Evolutionary conservation across 30 jellyfish, hydroid and myxozoan genomes (phyloP).

Genomic region (Pelagia noctiluca): DNA sequence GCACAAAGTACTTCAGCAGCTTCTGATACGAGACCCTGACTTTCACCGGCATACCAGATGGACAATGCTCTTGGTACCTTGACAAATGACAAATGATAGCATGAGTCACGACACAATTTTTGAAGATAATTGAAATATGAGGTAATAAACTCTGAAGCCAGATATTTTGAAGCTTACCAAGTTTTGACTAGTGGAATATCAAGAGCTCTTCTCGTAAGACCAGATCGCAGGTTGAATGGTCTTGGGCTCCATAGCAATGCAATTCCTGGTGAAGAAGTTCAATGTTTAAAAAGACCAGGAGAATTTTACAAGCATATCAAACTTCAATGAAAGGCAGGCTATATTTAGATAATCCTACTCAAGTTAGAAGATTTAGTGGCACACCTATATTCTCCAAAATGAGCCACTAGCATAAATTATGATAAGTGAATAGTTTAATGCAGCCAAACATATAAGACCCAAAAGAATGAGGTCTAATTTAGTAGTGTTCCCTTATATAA

Average conservation of each 20-base stretch:
- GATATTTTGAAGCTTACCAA: constrained; percentile 59
- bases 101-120: background rate
- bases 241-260: constrained; percentile 98
- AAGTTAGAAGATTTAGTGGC: too few relatives aligned
- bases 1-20: constrained; percentile 91
- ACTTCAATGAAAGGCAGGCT: too few relatives aligned
- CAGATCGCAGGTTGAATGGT: constrained; percentile 94
- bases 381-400: too few relatives aligned
- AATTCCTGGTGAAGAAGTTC: constrained; percentile 75
- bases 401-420: too few relatives aligned
- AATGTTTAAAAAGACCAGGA: constrained; percentile 10
- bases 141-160: constrained; percentile 9
- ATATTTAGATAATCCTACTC: too few relatives aligned
- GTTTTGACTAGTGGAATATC: constrained; percentile 97
- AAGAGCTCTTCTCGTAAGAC: constrained; percentile 92
- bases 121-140: background rate
- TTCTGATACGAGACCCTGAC: constrained; percentile 98
- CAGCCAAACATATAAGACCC: too few relatives aligned
- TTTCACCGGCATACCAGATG: constrained; percentile 98
- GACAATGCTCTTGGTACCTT: constrained; percentile 99
- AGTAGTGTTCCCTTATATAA: too few relatives aligned
- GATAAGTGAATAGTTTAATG: too few relatives aligned
- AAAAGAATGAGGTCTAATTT: too few relatives aligned
- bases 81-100: background rate
- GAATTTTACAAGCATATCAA: too few relatives aligned